phyloP scores from a whole-genome alignment of 2,113 vertebrate genomes.

The Vimba vimba region DNA sequence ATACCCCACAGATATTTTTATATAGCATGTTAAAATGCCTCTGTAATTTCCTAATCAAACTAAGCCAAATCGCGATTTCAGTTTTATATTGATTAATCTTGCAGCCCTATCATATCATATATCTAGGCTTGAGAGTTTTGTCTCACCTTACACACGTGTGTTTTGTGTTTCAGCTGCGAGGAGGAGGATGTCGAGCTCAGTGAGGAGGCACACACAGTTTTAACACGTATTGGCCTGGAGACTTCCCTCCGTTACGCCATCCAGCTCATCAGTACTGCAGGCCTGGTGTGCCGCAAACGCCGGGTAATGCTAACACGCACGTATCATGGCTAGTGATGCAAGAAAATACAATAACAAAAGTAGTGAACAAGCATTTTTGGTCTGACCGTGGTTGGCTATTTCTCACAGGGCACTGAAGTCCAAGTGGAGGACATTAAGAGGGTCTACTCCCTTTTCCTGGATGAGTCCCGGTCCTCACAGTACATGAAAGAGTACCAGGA shows the following conservation, averaged over 20 bases:
- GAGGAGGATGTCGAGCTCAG: slow-evolving; percentile 93
- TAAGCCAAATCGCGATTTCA: too few relatives aligned
- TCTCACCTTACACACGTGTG: neutral
- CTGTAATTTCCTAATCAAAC: too few relatives aligned
- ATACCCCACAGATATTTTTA: too few relatives aligned
- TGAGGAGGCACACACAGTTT: slow-evolving; percentile 87
- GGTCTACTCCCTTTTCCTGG: slow-evolving; percentile 91
- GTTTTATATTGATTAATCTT: too few relatives aligned
- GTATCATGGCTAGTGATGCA: neutral
- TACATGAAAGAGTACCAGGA: slow-evolving; percentile 97
- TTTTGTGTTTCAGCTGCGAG: slow-evolving; percentile 78
- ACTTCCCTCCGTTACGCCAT: slow-evolving; percentile 91
- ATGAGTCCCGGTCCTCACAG: slow-evolving; percentile 88
- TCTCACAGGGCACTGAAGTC: slow-evolving; percentile 86
- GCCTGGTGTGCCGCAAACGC: slow-evolving; percentile 89
- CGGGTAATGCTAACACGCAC: slow-evolving; percentile 70
- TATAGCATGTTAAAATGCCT: too few relatives aligned
- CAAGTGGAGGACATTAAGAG: slow-evolving; percentile 93
- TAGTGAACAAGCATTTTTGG: neutral
- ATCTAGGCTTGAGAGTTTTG: neutral
- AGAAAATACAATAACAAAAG: neutral
- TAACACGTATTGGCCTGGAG: slow-evolving; percentile 89
- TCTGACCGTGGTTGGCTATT: neutral
- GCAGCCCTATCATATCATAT: too few relatives aligned
- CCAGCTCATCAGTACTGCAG: slow-evolving; percentile 91